Base-by-base conservation (phyloP, 2,888 invertebrate species). In the Siphlonurus alternatus region DNA sequence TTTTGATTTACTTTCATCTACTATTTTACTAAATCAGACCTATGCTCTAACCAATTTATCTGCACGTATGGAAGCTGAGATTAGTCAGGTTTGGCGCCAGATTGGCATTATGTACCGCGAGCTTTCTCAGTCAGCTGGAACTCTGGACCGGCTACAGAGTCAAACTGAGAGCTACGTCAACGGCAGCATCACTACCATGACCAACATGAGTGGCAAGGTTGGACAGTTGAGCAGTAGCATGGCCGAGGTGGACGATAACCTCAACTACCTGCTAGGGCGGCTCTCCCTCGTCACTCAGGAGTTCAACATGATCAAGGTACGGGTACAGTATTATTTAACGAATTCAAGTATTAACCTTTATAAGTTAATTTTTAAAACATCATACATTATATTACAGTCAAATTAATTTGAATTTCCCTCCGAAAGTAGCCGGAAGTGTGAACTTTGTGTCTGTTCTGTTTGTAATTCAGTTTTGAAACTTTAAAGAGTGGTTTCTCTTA, bases 21-120 rank as follows among this genome's bases (percentile, higher is more conserved):
- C 83, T 1, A 83, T 93, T 66, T 77, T 87, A 67, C 83, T 80
- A 67, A 87, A 86, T 71, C 90, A 92, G 70, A 82, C 83, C 53
- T 82, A 82, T 1, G 84, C 86, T 0, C 75, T 89, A 65, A 81
- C 82, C 2, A 91, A 91, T 74, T 76, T 92, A 62, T 90, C 87
- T 62, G 76, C 81, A 0, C 86, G 87, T 71, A 84, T 93, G 72
- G 90, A 91, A 70, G 79, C 83, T 18, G 90, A 90, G 73, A 86
- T 92, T 73, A 84, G 86, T 68, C 88, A 89, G 73, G 91, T 93
- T 19, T 93, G 93, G 93, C 79, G 91, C 23, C 93, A 92, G 75
- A 92, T 93, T 69, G 90, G 91, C 67, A 86, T 89, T 65, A 89
- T 93, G 89, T 86, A 89, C 74, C 85, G 86, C 70, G 89, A 92